Base-by-base conservation (phyloP, 1,140 invertebrate genomes). In the Diprion similis region DNA sequence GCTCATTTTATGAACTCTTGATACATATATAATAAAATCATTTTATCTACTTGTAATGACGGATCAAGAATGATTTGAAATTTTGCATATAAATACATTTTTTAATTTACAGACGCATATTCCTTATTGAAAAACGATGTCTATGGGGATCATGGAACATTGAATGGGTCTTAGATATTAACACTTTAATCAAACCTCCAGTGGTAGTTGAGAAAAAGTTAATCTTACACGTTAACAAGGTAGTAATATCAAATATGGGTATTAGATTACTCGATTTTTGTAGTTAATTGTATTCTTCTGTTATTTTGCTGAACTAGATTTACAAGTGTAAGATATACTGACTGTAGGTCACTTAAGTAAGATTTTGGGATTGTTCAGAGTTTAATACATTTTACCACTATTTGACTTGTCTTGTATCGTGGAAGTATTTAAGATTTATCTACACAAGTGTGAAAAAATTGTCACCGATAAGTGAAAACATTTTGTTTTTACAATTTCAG, bases 141-240 rank as follows among this genome's bases (percentile, higher is more conserved):
- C 86, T 92, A 46, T 94, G 93, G 90, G 92, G 92, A 67, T 89
- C 91, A 2, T 95, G 94, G 92, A 93, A 93, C 75, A 89, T 94
- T 17, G 93, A 95, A 82, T 95, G 94, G 95, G 88, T 89, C 45
- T 89, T 95, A 8, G 89, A 92, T 76, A 89, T 94, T n/a, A 92
- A 94, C 79, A 91, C 94, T 78, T 89, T 96, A 19, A 88, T 94
- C 68, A 92, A 92, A 64, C 90, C 93, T 47, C 94, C 94, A 9
- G 88, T 88, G 66, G 85, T 94, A 3, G 83, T 84, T 47, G 91
- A 90, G 13, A 89, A 92, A 68, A 92, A 92, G 80, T 88, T 96
- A n/a, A 85, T 93, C 46, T 89, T 96, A 71, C 93, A 91, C 79
- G 89, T 95, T 45, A 92, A 92, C 88, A 92, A 95, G 90, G 93